Evolutionary conservation across 2,113 vertebrate genomes (phyloP).

Genomic region (Brachirus orientalis): DNA sequence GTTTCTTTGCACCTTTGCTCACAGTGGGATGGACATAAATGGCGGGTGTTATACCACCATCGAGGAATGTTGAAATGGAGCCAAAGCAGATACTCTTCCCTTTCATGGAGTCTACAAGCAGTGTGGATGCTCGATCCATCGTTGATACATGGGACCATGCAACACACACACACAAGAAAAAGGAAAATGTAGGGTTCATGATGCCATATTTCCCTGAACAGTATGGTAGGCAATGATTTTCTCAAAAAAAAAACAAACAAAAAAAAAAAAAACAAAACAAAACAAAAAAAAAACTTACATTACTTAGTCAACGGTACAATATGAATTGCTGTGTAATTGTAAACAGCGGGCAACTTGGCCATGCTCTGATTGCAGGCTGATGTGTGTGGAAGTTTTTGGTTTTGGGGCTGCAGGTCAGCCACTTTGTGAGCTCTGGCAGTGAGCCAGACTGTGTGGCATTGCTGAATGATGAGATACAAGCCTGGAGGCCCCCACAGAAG

Average conservation of each 20-base stretch:
- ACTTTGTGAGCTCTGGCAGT: conserved; percentile 35
- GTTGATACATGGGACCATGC: not conserved
- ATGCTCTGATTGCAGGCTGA: conserved; percentile 52
- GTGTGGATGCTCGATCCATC: conserved; percentile 4
- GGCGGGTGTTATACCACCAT: conserved; percentile 18
- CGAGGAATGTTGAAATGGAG: conserved; percentile 51
- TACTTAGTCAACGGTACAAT: conserved; percentile 25
- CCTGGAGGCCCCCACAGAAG: conserved; percentile 34
- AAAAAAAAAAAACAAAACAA: too few species aligned
- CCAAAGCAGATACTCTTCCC: conserved; percentile 44
- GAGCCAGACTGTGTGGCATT: conserved; percentile 59
- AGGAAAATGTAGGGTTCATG: not conserved
- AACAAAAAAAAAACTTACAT: conserved; percentile 46
- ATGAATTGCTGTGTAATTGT: conserved; percentile 54
- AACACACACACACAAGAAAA: conserved; percentile 28
- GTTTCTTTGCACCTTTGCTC: conserved; percentile 31
- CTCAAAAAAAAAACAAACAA: conserved; percentile 32
- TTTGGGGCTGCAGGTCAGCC: not conserved
- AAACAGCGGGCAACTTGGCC: conserved; percentile 40
- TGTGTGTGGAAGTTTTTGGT: conserved; percentile 39
- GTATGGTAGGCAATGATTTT: conserved; percentile 8
- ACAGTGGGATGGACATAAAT: conserved; percentile 7
- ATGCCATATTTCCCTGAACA: not conserved
- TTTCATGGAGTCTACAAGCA: conserved; percentile 24
- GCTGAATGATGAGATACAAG: conserved; percentile 65